These are phyloP conservation scores for Halcyon badia DNA, from an alignment of 2,797 vertebrate species.

Conservation along the genomic window DNA sequence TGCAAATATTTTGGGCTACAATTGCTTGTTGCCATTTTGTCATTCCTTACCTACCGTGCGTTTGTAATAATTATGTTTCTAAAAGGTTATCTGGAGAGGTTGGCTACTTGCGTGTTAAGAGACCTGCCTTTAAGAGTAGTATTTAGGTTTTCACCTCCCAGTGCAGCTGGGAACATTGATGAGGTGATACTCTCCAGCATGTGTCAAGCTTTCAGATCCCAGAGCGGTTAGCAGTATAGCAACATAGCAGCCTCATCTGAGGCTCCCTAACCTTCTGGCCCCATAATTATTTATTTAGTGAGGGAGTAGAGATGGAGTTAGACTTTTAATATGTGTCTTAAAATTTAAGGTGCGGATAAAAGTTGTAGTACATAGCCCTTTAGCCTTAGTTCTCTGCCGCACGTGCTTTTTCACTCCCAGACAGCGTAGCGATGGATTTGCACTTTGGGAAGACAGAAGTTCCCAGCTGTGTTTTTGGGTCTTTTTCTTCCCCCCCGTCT, in stretches of 20 bases:
- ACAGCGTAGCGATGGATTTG: neutral
- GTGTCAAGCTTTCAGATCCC: slow-evolving; percentile 63
- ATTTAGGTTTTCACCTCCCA: neutral
- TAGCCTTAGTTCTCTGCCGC: neutral
- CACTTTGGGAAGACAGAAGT: neutral
- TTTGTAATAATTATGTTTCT: neutral
- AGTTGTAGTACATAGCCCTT: slow-evolving; percentile 50
- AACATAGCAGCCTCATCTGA: slow-evolving; percentile 34
- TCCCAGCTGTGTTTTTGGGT: neutral
- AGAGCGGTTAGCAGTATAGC: slow-evolving; percentile 19
- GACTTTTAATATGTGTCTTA: neutral
- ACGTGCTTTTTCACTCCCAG: neutral
- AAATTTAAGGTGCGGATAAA: slow-evolving; percentile 44
- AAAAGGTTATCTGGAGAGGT: neutral
- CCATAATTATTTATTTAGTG: slow-evolving; percentile 67
- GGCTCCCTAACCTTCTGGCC: slow-evolving; percentile 54
- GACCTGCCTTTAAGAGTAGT: neutral
- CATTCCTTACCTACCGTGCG: accelerated
- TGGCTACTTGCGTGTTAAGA: neutral
- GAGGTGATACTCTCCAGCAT: slow-evolving; percentile 52
- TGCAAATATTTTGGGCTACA: neutral
- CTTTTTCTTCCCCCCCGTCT: neutral
- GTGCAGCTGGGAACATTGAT: slow-evolving; percentile 55
- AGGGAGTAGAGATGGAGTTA: slow-evolving; percentile 13
- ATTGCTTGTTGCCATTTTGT: neutral